A percentile compares a stretch with the other conserved stretches of the same genome.
phyloP scores from a whole-genome alignment of 2,888 invertebrate genomes.

The Conops quadrifasciatus region DNA sequence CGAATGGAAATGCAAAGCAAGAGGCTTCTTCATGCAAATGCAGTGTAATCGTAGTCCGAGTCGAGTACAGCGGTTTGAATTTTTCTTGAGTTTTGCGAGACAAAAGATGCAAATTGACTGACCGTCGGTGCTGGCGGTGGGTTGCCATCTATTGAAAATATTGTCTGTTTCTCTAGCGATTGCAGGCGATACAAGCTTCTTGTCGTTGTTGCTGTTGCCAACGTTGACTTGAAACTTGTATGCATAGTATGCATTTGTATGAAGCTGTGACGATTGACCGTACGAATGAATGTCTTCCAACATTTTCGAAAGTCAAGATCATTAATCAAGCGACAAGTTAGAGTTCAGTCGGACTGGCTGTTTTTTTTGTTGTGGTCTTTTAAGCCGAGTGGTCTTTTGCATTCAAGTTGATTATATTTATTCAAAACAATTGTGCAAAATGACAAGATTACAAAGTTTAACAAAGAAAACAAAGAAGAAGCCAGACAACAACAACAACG shows the following conservation, averaged over 20 bases:
- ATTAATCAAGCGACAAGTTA: conserved; percentile 20
- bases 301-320: conserved; percentile 21
- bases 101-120: conserved; percentile 10
- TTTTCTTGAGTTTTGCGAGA: neutral
- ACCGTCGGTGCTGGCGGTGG: neutral
- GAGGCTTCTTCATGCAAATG: neutral
- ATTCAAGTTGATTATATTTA: neutral
- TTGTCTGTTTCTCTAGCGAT: neutral
- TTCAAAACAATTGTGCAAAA: neutral
- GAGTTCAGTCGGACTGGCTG: neutral
- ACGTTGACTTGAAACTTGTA: conserved; percentile 23
- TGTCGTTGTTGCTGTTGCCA: neutral
- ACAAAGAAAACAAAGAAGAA: neutral
- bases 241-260: conserved; percentile 27
- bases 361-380: too few relatives aligned
- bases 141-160: neutral
- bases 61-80: conserved; percentile 19
- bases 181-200: too few relatives aligned
- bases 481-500: neutral
- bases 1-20: neutral
- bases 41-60: neutral
- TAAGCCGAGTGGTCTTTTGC: neutral
- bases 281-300: conserved; percentile 9
- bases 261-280: neutral
- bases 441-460: too few relatives aligned